Evolutionary conservation across 2,797 vertebrate species (phyloP), one percentile per base, ranked within the genome.

Genomic region (Oryzias dopingdopingensis): DNA sequence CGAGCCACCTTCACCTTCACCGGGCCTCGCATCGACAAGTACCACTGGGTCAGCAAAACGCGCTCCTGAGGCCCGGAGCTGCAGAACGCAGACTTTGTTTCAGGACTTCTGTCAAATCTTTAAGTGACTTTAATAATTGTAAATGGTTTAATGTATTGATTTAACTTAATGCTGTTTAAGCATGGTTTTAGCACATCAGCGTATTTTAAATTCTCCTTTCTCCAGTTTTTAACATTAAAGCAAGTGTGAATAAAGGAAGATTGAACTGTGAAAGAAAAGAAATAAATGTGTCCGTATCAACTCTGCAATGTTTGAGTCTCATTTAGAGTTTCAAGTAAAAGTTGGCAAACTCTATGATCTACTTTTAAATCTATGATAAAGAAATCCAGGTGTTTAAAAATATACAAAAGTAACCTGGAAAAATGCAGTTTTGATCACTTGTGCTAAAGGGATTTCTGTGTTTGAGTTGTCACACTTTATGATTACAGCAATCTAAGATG

Each of bases 1-100:
- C 79, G 91, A 15, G 70, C 92, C 16, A 58, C 72, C 0, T 82
- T 88, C 2, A 67, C 84, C 13, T 92, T 94, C 44, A 14, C 75
- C 0, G 93, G 92, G 40, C 93, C 87, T 0, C 88, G 93, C 0
- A 63, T 95, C 0, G 97, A 98, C 83, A 92, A 95, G 53, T 98
- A 95, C 84, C 97, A 98, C 81, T 99, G 96, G 96, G 88, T 98
- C 83, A 97, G 94, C 77, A 91, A 92, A 58, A 92, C 86, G 62
- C 81, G 88, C 1, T 92, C 87, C 22, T 3, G 6, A 43, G 13
- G 37, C 2, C 1, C 4, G 29, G 29, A 20, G 40, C n/a, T 4
- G 10, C 24, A 17, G 42, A 60, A 26, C 29, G 16, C 14, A 10
- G 1, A 3, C 26, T 46, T 3, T 45, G 24, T 61, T 60, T 64